Base-by-base conservation (phyloP, 2,888 invertebrate species). In the Pimpla rufipes region DNA sequence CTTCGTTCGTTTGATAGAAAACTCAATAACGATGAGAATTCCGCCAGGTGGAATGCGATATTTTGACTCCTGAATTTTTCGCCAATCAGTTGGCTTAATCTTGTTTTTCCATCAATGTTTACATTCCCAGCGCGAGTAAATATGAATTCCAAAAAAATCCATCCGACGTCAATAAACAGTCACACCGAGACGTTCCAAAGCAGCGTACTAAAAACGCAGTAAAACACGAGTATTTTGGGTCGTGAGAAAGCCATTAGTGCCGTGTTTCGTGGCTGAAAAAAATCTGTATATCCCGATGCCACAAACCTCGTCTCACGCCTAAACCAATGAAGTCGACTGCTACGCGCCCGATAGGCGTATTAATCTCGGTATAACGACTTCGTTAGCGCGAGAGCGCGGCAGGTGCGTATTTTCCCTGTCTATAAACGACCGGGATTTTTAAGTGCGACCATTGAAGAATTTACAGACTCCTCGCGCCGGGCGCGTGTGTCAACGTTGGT, bases 341-440 rank as follows among this genome's bases (percentile, higher is more conserved):
- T 23, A 59, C 59, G 70, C 42, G 21, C 50, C 57, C 74, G 55
- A 79, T 64, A 74, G 77, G 64, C 86, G 88, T 86, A 90, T 90
- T 87, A 90, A 90, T 90, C 88, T 85, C 70, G 66, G 77, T 80
- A 85, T 87, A 89, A 90, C 66, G 66, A 66, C 66, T 66, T 66
- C 66, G 66, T 66, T 66, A 66, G 66, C 76, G 42, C 76, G 66
- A 67, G n/a, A n/a, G n/a, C n/a, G 62, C 74, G 52, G 81, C 85
- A 84, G 84, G 79, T 84, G 82, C 71, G 62, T 5, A 29, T 29
- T 29, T 76, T 62, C 62, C 67, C 37, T 70, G 64, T 77, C 73
- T 74, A 80, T 83, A 68, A 80, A 74, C 80, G 77, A 57, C 77
- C 64, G 77, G n/a, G 77, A 78, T 81, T 81, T 84, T 81, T 78